phyloP scores from a whole-genome alignment of 2,888 invertebrate species.

The Junonia oenone region DNA sequence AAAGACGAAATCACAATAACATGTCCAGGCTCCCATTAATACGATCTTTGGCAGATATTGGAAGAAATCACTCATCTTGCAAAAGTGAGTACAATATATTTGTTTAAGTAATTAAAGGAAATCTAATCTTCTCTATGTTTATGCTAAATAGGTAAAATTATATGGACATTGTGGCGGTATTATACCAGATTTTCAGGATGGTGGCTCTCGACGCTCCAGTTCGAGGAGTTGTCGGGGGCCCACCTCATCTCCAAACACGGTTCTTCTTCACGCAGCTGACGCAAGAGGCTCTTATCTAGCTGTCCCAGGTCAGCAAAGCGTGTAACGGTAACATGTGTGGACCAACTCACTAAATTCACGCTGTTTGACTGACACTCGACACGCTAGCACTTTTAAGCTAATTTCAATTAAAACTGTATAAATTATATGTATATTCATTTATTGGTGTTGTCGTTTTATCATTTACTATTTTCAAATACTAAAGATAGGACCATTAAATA shows the following conservation, averaged over 20 bases:
- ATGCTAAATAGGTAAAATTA: constrained; percentile 16
- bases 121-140: not conserved
- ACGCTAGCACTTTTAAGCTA: constrained; percentile 56
- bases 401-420: constrained; percentile 37
- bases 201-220: constrained; percentile 70
- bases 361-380: constrained; percentile 45
- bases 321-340: constrained; percentile 37
- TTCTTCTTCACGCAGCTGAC: constrained; percentile 75
- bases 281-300: constrained; percentile 81
- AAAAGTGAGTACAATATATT: constrained; percentile 87
- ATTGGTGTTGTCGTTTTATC: constrained; percentile 6
- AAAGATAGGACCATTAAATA: constrained; percentile 3
- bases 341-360: constrained; percentile 53
- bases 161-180: constrained; percentile 44
- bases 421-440: constrained; percentile 27
- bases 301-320: constrained; percentile 76
- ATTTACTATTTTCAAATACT: constrained; percentile 5
- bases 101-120: not conserved
- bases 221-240: constrained; percentile 66
- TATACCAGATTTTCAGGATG: constrained; percentile 74
- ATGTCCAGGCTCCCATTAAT: constrained; percentile 92
- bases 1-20: constrained; percentile 84
- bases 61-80: constrained; percentile 94
- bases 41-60: constrained; percentile 96
- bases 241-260: constrained; percentile 70